Evolutionary conservation across 37 sponge, comb jelly and placozoan genomes (phyloP), one percentile per base, ranked within the genome.

Genomic region (Chondrosia reniformis): DNA sequence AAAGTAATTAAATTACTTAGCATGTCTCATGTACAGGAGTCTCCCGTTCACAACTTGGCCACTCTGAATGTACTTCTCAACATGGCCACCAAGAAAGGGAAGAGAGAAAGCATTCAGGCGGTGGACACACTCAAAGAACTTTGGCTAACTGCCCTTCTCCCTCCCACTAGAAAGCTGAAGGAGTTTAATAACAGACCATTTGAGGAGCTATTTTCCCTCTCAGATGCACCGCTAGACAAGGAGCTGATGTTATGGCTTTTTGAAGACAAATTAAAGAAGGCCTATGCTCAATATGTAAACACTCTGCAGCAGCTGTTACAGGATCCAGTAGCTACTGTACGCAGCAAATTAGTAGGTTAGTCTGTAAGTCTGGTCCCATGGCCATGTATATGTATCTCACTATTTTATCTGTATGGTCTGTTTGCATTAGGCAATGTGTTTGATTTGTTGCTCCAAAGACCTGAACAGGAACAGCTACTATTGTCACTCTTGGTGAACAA

Each of bases 401-500:
- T 61, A 61, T 28, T 61, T 22, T 22, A 61, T 22, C 17, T 61
- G 63, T 22, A 61, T 61, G 63, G 10, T 10, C n/a, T 22, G 63
- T 28, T 28, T 22, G 8, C 25, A 12, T 13, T 61, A 86, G 97
- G 92, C 19, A 67, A 80, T 75, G 76, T 93, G 55, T 93, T 89
- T 85, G 94, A 96, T 62, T 77, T 96, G 67, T 72, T 96, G 36
- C 66, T 84, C 39, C 85, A 69, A 39, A 84, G 78, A 56, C 94
- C 97, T 3, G 97, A 96, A 59, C 97, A 93, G 64, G 97, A 96
- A 71, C 84, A 92, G 73, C 63, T 56, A 33, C 78, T 95, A 30
- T 83, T 99, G 79, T 71, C 89, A 15, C 82, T 88, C 45, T 78
- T 99, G 63, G 96, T 95, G 49, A 95, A 99, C 81, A 99, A 99